Evolutionary conservation across 2,113 vertebrate species (phyloP).

Genomic region (Hydrolagus affinis): DNA sequence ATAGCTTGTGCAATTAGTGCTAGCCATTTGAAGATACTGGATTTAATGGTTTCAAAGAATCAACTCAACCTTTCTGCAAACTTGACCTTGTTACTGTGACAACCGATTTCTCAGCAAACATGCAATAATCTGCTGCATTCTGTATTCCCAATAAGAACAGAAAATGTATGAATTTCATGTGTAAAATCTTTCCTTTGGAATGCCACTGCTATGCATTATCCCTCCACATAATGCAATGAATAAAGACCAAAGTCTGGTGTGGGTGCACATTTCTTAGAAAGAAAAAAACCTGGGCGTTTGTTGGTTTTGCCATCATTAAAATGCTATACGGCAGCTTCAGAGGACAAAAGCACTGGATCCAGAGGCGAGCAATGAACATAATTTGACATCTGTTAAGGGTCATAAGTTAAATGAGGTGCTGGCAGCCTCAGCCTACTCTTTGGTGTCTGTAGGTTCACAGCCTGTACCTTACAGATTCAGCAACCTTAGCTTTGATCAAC

Average conservation of each 20-base stretch:
- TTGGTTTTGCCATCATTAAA: neutral
- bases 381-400: neutral
- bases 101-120: too few relatives aligned
- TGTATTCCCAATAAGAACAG: too few relatives aligned
- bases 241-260: neutral
- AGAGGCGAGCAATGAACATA: neutral
- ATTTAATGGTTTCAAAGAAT: neutral
- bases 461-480: neutral
- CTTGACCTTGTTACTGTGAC: too few relatives aligned
- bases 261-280: neutral
- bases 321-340: neutral
- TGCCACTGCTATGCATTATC: too few relatives aligned
- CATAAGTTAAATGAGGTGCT: neutral
- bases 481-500: neutral
- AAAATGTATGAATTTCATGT: too few relatives aligned
- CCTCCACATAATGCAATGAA: neutral
- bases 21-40: neutral
- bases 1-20: neutral
- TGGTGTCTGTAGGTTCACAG: constrained; percentile 1
- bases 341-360: neutral
- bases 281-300: neutral
- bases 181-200: too few relatives aligned
- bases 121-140: too few relatives aligned
- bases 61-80: neutral
- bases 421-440: neutral